A percentile compares a stretch with the other conserved stretches of the same genome.
phyloP scores from a whole-genome alignment of 2,113 vertebrate species.

The Lasiurus borealis region DNA sequence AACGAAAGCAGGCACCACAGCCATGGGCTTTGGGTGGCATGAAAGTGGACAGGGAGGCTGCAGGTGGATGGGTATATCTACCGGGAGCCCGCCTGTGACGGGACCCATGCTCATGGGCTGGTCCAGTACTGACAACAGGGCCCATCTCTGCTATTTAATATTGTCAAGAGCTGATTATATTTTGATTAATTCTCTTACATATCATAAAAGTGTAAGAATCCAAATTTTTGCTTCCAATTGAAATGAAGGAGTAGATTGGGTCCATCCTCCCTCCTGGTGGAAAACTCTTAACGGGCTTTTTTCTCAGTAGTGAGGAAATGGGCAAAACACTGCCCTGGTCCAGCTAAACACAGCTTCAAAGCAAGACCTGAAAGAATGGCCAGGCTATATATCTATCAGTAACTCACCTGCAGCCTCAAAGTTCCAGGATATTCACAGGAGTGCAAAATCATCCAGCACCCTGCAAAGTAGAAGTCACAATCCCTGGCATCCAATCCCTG shows the following conservation, averaged over 20 bases:
- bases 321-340: fast-evolving
- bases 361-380: neutral
- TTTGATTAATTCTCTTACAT: neutral
- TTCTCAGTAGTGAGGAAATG: neutral
- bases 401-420: neutral
- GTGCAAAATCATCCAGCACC: neutral
- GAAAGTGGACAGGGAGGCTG: neutral
- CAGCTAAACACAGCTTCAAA: neutral
- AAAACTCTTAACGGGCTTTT: neutral
- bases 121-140: fast-evolving
- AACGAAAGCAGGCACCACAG: neutral
- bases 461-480: neutral
- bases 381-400: neutral
- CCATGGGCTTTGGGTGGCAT: neutral
- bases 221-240: neutral
- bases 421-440: neutral
- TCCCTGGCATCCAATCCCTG: no score
- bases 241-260: no score
- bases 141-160: fast-evolving
- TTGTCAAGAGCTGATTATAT: neutral
- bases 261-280: neutral
- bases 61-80: neutral
- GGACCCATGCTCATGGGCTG: neutral
- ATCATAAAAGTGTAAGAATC: neutral
- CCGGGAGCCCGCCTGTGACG: neutral